Evolutionary conservation across 2,888 invertebrate species (phyloP).

Genomic region (Caenorhabditis wallacei): DNA sequence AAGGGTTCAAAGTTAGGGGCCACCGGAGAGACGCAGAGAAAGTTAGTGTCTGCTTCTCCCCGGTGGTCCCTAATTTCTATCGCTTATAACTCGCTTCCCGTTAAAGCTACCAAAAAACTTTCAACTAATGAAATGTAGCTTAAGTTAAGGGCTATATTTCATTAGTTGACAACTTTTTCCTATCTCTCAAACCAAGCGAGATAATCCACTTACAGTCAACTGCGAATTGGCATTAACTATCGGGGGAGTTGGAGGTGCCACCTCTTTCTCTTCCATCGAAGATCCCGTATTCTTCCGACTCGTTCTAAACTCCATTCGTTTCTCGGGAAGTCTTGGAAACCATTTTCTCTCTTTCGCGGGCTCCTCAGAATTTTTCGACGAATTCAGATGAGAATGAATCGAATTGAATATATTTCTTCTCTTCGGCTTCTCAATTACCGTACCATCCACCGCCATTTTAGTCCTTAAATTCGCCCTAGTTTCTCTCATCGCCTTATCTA

Average conservation of each 20-base stretch:
- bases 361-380: background rate
- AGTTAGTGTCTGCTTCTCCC: too few species aligned
- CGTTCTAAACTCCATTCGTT: conserved; percentile 6
- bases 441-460: conserved; percentile 51
- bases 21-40: too few species aligned
- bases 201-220: conserved; percentile 14
- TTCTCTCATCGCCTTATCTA: conserved; percentile 61
- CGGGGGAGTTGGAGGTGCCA: conserved; percentile 39
- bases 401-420: conserved; percentile 42
- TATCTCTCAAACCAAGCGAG: too few species aligned
- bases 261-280: conserved; percentile 24
- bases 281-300: conserved; percentile 31
- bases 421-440: conserved; percentile 44
- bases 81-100: too few species aligned
- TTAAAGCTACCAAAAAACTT: too few species aligned
- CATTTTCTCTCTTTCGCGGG: conserved; percentile 15
- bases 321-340: conserved; percentile 37
- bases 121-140: too few species aligned
- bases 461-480: conserved; percentile 37
- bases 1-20: too few species aligned
- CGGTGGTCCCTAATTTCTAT: too few species aligned
- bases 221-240: conserved; percentile 8
- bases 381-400: conserved; percentile 33
- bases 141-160: too few species aligned
- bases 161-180: too few species aligned